These are phyloP conservation scores for Montipora sp. DNA, from an alignment of 64 coral and sea anemone species.

Conservation along the genomic window DNA sequence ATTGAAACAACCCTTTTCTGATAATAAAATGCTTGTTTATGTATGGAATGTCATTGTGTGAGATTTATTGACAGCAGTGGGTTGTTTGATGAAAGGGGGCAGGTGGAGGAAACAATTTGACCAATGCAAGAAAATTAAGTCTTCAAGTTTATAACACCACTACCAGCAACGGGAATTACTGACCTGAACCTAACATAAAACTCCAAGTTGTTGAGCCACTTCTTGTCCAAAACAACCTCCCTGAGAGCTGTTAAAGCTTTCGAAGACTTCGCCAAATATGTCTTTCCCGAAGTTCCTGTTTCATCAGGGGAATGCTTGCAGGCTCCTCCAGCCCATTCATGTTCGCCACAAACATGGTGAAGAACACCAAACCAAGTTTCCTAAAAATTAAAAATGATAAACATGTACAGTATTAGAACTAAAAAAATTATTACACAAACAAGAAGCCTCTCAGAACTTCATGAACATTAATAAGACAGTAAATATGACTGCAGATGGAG, in stretches of 20 bases:
- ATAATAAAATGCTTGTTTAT: neutral
- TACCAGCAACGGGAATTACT: neutral
- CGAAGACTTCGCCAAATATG: constrained; percentile 14
- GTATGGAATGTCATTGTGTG: neutral
- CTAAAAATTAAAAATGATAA: neutral
- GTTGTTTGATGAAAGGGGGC: neutral
- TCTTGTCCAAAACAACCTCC: constrained; percentile 40
- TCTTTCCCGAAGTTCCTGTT: neutral
- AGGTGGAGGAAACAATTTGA: too few species aligned
- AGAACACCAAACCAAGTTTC: constrained; percentile 45
- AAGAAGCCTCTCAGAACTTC: too few species aligned
- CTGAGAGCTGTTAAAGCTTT: constrained; percentile 5
- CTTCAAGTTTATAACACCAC: neutral
- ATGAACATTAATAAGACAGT: too few species aligned
- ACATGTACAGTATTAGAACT: too few species aligned
- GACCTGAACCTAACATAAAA: constrained; percentile 53
- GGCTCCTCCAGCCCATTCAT: constrained; percentile 20
- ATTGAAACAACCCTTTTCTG: too few species aligned
- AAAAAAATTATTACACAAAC: too few species aligned
- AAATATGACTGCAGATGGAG: too few species aligned
- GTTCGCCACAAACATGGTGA: constrained; percentile 45
- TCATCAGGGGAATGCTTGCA: constrained; percentile 27
- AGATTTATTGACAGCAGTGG: neutral
- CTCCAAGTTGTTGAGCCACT: constrained; percentile 1
- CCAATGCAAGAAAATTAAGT: too few species aligned